These are phyloP conservation scores for Drosophila yooni DNA, from an alignment of 2,888 invertebrate genomes.

Conservation along the genomic window DNA sequence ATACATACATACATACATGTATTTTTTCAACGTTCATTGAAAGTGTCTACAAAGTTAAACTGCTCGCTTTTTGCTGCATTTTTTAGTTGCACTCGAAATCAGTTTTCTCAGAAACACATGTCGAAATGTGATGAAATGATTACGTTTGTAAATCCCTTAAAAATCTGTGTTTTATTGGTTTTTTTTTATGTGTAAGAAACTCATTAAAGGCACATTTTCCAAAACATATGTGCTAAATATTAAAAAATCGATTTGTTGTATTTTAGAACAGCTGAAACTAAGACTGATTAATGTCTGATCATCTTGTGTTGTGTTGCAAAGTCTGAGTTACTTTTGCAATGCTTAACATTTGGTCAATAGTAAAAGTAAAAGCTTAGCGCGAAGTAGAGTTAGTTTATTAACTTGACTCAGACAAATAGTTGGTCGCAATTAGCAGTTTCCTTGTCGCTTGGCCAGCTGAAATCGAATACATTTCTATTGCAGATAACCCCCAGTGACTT, in stretches of 20 bases:
- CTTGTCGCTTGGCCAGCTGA: constrained; percentile 10
- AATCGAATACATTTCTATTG: constrained; percentile 21
- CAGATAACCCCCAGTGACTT: constrained; percentile 21
- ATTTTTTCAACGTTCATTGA: background rate
- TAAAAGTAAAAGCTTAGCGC: background rate
- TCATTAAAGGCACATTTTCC: background rate
- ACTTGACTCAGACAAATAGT: background rate
- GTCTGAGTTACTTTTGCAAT: background rate
- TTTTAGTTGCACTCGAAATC: background rate
- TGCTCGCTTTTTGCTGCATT: background rate
- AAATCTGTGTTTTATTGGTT: background rate
- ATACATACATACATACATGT: background rate
- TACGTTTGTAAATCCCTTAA: background rate
- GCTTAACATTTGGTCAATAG: background rate
- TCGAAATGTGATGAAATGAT: no score
- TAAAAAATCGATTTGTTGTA: no score
- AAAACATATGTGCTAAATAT: background rate
- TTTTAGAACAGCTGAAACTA: background rate
- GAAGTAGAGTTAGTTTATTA: background rate
- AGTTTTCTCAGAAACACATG: background rate
- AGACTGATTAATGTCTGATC: background rate
- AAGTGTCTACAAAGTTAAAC: constrained; percentile 6
- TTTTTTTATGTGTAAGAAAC: no score
- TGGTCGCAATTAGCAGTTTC: background rate
- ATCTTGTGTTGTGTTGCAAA: background rate